Evolutionary conservation across 2,888 invertebrate species (phyloP).

Genomic region (Bimastos eiseni): DNA sequence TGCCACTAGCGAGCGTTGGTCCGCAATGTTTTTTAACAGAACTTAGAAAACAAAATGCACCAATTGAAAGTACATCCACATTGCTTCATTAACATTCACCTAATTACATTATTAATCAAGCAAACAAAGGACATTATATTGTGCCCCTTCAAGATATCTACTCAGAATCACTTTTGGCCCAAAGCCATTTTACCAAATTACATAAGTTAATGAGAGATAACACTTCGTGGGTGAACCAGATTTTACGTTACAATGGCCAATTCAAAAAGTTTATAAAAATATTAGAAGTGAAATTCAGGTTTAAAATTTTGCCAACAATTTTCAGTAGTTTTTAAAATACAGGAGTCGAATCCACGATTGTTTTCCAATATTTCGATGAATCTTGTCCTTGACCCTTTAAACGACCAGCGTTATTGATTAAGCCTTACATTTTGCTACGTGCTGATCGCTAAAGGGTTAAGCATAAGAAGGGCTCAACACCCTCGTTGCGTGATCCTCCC

Average conservation of each 20-base stretch:
- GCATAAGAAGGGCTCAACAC: no score
- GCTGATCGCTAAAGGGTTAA: no score
- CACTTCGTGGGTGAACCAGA: background rate
- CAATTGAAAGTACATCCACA: background rate
- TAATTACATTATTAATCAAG: background rate
- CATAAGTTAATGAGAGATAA: background rate
- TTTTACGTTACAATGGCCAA: background rate
- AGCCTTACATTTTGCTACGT: no score
- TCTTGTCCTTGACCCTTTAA: no score
- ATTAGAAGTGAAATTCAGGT: no score
- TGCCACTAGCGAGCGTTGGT: background rate
- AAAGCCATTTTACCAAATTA: background rate
- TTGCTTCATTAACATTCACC: slow-evolving; percentile 2
- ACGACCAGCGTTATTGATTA: no score
- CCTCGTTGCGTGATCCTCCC: no score
- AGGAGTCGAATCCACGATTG: background rate
- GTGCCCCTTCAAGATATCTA: no score
- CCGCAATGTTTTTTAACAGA: background rate
- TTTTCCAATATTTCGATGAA: background rate
- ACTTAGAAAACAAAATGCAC: background rate
- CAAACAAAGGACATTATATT: no score
- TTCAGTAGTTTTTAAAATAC: background rate
- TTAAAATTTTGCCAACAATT: no score
- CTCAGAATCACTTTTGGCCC: no score
- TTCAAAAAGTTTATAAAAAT: background rate